Evolutionary conservation across 2,888 invertebrate genomes (phyloP), one percentile per base, ranked within the genome.

Genomic region (Drosophila percnosoma): DNA sequence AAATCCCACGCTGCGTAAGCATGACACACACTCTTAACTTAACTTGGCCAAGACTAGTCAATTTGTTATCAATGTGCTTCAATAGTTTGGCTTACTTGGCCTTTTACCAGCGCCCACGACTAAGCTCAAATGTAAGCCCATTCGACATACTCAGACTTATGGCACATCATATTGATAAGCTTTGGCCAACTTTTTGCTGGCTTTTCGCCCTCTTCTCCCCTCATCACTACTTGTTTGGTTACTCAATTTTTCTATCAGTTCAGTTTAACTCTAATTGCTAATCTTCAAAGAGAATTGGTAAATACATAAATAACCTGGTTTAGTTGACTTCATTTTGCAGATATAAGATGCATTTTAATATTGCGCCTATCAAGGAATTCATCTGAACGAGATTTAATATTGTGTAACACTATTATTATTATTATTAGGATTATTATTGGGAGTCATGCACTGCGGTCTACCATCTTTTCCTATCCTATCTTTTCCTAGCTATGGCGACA

Each of bases 11-110:
- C 58, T 54, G n/a, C 4, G 29, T 40, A 24, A 49, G 34, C 21
- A 36, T 64, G 57, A 57, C 57, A 49, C 60, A 31, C 38, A 36
- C 63, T 82, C 49, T 66, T 68, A 65, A 70, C 52, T 69, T 71
- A 72, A 70, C 70, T 78, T 85, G 86, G 81, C 73, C 73, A 68
- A 67, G 34, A 81, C 54, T 59, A 73, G 69, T 83, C 78, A 74
- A 83, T 72, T 74, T 72, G 72, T 75, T 86, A 86, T 83, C 75
- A 77, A 73, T 76, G 73, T 63, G 67, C 59, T 74, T 73, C 64
- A 73, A 80, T 85, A 70, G 64, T 53, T 74, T 79, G 83, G 79
- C 77, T 83, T 79, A 83, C 59, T 83, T 75, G 69, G 83, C 58
- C 68, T 72, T 65, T 80, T 70, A 70, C 69, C 70, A 68, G 45